Evolutionary conservation across 2,113 vertebrate genomes (phyloP).

Genomic region (Lycaon pictus): DNA sequence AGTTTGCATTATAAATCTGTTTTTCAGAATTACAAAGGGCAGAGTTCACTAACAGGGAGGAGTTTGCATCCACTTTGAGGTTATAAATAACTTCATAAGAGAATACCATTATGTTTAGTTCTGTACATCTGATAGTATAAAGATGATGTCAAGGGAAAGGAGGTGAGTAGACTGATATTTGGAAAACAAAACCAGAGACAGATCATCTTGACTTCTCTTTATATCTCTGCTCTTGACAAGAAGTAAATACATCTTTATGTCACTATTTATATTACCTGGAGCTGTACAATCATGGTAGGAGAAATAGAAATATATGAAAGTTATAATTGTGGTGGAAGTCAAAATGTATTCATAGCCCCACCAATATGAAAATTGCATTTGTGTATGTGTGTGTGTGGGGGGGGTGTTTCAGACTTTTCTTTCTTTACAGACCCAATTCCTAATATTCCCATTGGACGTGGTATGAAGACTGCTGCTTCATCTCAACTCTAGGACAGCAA

Average conservation of each 20-base stretch:
- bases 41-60: conserved; percentile 36
- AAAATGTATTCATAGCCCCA: background rate
- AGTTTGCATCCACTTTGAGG: background rate
- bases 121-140: background rate
- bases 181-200: background rate
- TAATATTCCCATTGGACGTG: background rate
- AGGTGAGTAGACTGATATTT: background rate
- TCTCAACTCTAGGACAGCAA: background rate
- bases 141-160: background rate
- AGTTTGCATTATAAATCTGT: conserved; percentile 14
- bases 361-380: background rate
- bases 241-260: conserved; percentile 3
- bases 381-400: background rate
- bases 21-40: conserved; percentile 14
- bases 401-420: background rate
- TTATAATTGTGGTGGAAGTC: background rate
- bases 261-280: background rate
- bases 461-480: background rate
- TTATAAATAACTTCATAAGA: conserved; percentile 9
- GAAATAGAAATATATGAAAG: conserved; percentile 47
- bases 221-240: background rate
- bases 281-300: background rate
- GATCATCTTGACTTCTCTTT: background rate
- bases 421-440: background rate
- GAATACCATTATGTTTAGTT: background rate